A percentile compares a stretch with the other conserved stretches of the same genome.
phyloP scores from a whole-genome alignment of 2,888 invertebrate genomes.

The Polietes domitor region DNA sequence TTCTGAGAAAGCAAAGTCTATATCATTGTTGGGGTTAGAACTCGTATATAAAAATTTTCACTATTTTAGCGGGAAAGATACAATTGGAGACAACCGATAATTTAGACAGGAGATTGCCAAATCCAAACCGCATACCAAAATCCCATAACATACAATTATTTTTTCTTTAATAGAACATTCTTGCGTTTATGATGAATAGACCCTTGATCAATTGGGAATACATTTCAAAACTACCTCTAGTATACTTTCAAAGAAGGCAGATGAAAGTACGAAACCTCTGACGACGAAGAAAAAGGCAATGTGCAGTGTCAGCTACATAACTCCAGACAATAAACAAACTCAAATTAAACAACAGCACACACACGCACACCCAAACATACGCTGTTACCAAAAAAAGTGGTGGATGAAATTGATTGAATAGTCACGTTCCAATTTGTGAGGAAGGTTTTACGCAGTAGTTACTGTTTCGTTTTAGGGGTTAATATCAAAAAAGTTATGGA shows the following conservation, averaged over 20 bases:
- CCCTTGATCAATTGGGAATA: background rate
- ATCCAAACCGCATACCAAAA: too few species aligned
- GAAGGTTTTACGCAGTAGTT: background rate
- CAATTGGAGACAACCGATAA: too few species aligned
- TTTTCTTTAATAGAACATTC: too few species aligned
- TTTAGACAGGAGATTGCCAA: too few species aligned
- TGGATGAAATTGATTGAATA: constrained; percentile 2
- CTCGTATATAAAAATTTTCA: too few species aligned
- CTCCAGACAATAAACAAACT: background rate
- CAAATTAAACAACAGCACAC: background rate
- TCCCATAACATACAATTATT: too few species aligned
- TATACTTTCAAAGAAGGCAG: background rate
- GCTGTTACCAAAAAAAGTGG: background rate
- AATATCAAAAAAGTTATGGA: too few species aligned
- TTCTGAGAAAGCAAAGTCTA: too few species aligned
- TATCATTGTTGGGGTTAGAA: too few species aligned
- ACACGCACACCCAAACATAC: background rate
- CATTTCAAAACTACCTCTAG: background rate
- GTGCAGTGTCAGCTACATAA: background rate
- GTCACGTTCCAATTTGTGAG: constrained; percentile 39
- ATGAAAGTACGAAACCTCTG: background rate
- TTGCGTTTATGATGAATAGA: too few species aligned
- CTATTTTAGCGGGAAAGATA: too few species aligned
- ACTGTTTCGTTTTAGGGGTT: too few species aligned
- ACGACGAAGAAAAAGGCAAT: background rate